Evolutionary conservation across 2,888 invertebrate species (phyloP), one percentile per base, ranked within the genome.

Genomic region (Balanococcus diminutus): DNA sequence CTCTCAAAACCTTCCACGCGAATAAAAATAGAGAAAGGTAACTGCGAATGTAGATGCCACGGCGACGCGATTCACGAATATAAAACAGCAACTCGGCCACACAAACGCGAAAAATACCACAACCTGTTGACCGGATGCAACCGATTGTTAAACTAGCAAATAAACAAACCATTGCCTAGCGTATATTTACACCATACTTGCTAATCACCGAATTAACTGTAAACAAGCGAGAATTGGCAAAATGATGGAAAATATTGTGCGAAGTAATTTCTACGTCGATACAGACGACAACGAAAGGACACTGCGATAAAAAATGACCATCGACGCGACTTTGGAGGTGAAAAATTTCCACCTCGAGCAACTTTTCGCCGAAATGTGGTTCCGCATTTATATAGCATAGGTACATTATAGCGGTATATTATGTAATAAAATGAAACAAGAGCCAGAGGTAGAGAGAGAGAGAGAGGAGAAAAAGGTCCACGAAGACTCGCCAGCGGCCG

Each of bases 401-500:
- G 11, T 42, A 42, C 14, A 11, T 11, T 51, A 51, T 51, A 51
- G 51, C 51, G 51, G 51, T 51, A 51, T 19, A 51, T 51, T 51
- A 51, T 51, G 51, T 51, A 51, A 51, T 51, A 8, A 19, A 51
- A 51, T 6, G 19, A 19, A 51, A 51, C 46, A 16, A 51, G n/a
- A n/a, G n/a, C n/a, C n/a, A n/a, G n/a, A n/a, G n/a, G 19, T 5
- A n/a, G 19, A 51, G 14, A 42, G 42, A 51, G 19, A n/a, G 19
- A 51, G 14, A 42, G 42, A 42, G 42, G 14, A 36, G 14, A 42
- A 42, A 51, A 51, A 51, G 51, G 51, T 51, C 51, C 51, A 51
- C 75, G 16, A 75, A n/a, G n/a, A 32, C 31, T 32, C 2, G 75
- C 75, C 75, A 32, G n/a, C 32, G 75, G 75, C 75, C 75, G 75